Evolutionary conservation across 2,113 vertebrate genomes (phyloP).

Genomic region (Clinocottus analis): DNA sequence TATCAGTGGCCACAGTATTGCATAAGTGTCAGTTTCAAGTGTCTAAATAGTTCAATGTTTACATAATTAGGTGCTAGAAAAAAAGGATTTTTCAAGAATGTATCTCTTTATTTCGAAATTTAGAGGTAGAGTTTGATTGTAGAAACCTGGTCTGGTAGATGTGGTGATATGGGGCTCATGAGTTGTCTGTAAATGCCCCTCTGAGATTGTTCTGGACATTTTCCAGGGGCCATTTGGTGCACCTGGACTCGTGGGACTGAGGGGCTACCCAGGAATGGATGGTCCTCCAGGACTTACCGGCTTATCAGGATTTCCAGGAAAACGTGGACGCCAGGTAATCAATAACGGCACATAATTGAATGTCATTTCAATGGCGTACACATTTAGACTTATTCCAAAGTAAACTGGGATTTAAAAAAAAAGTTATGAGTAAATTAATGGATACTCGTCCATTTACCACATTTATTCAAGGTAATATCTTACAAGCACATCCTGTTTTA

Average conservation of each 20-base stretch:
- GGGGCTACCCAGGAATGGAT: slow-evolving; percentile 87
- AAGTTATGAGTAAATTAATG: neutral
- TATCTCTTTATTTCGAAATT: neutral
- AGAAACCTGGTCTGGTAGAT: neutral
- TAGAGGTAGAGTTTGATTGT: neutral
- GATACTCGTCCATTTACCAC: neutral
- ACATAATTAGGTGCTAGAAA: too few relatives aligned
- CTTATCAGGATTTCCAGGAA: slow-evolving; percentile 85
- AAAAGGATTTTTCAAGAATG: neutral
- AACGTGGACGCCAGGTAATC: slow-evolving; percentile 85
- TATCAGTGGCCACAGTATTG: neutral
- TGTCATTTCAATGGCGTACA: neutral
- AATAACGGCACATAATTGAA: neutral
- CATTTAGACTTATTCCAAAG: neutral
- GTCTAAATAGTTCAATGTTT: too few relatives aligned
- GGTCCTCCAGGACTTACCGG: slow-evolving; percentile 87
- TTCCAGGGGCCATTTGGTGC: slow-evolving; percentile 87
- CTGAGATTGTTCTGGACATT: slow-evolving; percentile 61
- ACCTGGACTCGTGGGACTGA: slow-evolving; percentile 84
- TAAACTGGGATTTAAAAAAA: neutral
- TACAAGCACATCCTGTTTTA: neutral
- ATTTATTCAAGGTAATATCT: too few relatives aligned
- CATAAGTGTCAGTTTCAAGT: neutral
- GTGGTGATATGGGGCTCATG: neutral
- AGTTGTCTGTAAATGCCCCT: neutral